Evolutionary conservation across 2,797 vertebrate genomes (phyloP).

Genomic region (Caiman crocodilus): DNA sequence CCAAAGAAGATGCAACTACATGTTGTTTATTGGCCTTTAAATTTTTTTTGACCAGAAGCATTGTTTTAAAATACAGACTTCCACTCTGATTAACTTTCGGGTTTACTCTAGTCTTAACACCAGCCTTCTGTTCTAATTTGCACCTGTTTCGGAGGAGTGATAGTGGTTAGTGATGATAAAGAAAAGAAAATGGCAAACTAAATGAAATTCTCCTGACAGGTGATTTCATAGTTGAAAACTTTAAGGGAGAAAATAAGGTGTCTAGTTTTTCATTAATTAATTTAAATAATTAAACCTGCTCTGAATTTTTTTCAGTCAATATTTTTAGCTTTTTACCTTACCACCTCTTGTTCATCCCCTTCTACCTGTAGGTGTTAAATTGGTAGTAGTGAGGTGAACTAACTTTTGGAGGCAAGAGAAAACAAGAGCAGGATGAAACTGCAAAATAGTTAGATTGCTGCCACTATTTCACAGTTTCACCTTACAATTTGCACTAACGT

Average conservation of each 20-base stretch:
- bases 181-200: neutral
- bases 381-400: neutral
- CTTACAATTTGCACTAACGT: neutral
- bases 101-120: neutral
- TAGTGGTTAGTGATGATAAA: neutral
- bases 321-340: neutral
- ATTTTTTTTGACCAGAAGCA: constrained; percentile 8
- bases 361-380: neutral
- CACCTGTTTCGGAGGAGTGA: neutral
- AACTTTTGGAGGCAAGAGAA: neutral
- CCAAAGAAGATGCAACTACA: neutral
- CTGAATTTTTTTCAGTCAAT: neutral
- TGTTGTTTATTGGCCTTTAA: too few relatives aligned
- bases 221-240: neutral
- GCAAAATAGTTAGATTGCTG: neutral
- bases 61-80: constrained; percentile 50
- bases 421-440: neutral
- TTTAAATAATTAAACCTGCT: neutral
- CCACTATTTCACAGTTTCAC: too few relatives aligned
- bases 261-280: neutral
- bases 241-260: neutral
- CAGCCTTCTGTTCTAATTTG: neutral
- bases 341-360: neutral
- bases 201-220: neutral
- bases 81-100: neutral